Evolutionary conservation across 92 coral and sea anemone genomes (phyloP), one percentile per base, ranked within the genome.

Genomic region (Pocillopora meandrina): DNA sequence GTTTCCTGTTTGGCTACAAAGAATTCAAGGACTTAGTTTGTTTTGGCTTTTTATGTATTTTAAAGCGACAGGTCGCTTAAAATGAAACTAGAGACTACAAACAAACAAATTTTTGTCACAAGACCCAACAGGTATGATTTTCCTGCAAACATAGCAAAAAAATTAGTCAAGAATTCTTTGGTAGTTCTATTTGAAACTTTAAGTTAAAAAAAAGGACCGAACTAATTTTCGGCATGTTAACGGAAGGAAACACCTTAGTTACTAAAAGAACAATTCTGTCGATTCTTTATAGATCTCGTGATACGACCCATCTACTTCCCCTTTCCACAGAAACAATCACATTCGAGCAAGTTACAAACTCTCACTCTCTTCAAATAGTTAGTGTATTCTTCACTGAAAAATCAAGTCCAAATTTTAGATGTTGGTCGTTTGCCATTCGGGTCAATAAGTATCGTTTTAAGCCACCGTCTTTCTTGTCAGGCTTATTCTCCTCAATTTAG

Each of bases 1-100:
- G 69, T 74, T 81, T 81, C 85, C 85, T 81, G 85, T 68, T 36
- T 76, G 13, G 77, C 47, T 67, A 81, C 36, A 68, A 57, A 56
- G 34, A 58, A 69, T 35, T 70, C 47, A 81, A 57, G 69, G 63
- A 70, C 76, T 58, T 6, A 34, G 42, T 69, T 49, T 58, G 19
- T 80, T 69, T 55, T 31, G 18, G 61, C 16, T 56, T 0, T 7
- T 11, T 16, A 34, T 68, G 15, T 65, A 11, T 65, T 65, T 23
- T 23, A 74, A 57, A 23, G 5, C 59, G 20, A 74, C 61, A 52
- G 47, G n/a, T 17, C 63, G 19, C n/a, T 23, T 74, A 19, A 73
- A 56, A 73, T 35, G 5, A 21, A 19, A 9, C 60, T 20, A 20
- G 65, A 75, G 79, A 70, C 74, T 34, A 20, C 33, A 70, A 35